Base-by-base conservation (phyloP, 2,888 invertebrate genomes). In the Hirtodrosophila cameraria region DNA sequence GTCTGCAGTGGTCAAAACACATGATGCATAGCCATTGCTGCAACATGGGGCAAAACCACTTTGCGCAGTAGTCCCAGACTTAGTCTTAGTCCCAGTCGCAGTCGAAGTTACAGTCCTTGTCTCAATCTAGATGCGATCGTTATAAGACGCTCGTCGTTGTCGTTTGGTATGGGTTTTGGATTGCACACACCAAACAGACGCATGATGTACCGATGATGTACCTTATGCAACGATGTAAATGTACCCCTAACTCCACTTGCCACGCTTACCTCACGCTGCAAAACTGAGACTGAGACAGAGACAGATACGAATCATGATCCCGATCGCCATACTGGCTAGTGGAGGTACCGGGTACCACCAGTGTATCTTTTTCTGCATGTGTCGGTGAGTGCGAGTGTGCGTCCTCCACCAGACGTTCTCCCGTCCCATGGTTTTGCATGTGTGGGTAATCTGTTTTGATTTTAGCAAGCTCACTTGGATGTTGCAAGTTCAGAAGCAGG, bases 91-190 rank as follows among this genome's bases (percentile, higher is more conserved):
- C 23, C 31, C 35, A 25, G 57, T 23, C 27, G 12, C 46, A 31
- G 11, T 11, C 23, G 12, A 27, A 39, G 43, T 25, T 28, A 6
- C 50, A 53, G 53, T 58, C 67, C 61, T 67, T 60, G 53, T 60
- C 60, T 60, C 45, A 69, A 71, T 70, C 60, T 65, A 65, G 45
- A 49, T 65, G 53, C 43, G 48, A 54, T 71, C 59, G 71, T 53
- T 15, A 15, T 20, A 20, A 42, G 20, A 50, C 28, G n/a, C 8
- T 41, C 20, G 33, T 20, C 8, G 16, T 11, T 8, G 27, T 7
- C 4, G 11, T 2, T 16, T 42, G 15, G 11, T 2, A 28, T 42
- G 15, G 11, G 28, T 16, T 12, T 8, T 30, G 5, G 6, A 2
- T 23, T 23, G 23, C 23, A 23, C 23, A 38, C 16, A 27, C 13